Evolutionary conservation across 2,797 vertebrate species (phyloP), one percentile per base, ranked within the genome.

Genomic region (Gallinago solitaria): DNA sequence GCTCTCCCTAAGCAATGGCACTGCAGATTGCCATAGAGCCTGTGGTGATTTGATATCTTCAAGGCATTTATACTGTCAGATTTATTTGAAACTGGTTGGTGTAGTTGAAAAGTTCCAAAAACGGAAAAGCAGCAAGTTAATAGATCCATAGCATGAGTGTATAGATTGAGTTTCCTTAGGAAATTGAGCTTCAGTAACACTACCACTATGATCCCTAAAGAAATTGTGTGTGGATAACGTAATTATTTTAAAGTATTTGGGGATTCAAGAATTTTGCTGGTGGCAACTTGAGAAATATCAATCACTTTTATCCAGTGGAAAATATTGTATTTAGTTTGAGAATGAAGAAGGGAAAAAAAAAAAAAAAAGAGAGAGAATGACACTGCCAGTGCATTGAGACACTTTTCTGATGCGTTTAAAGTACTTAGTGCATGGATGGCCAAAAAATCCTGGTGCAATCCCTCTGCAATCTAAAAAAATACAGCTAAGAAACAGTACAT

Each of bases 231-330:
- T 60, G 37, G 77, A 81, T 74, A 83, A 88, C 64, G 95, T 92
- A 81, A 82, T 91, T 87, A 76, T 70, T 85, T 70, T 82, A 68
- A 93, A 76, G 53, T 84, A 84, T 89, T 90, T 82, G 59, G 45
- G 84, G 41, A 92, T 61, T 91, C 67, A 50, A 65, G 57, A 56
- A 79, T 84, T 90, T 79, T 84, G 28, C 75, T 84, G 45, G 17
- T 79, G 67, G 78, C 56, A 79, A 43, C 73, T 70, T 91, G 57
- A 91, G 76, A 89, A 88, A 77, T 19, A 39, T 56, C 75, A 71
- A 35, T 95, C 59, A 74, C 80, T 87, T 94, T 91, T 85, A 83
- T 91, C 47, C 60, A 76, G 32, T 37, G 60, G 56, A 83, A 80
- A 70, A 83, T 35, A 59, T 4, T 64, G 45, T 57, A 61, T 85